Evolutionary conservation across 1,140 invertebrate genomes (phyloP).

Genomic region (Cephus cinctus): DNA sequence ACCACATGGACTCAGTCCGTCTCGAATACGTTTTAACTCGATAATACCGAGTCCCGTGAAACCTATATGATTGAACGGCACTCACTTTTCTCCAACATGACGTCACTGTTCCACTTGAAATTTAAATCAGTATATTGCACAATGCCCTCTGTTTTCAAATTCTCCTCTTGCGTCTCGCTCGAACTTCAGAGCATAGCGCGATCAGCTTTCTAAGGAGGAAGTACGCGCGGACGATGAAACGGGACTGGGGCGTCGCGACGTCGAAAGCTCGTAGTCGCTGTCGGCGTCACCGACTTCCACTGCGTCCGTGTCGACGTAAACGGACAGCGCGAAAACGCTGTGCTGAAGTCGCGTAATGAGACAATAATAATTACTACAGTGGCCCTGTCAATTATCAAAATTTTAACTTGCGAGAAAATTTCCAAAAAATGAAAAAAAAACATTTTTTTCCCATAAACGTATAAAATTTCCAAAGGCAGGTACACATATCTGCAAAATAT

Average conservation of each 20-base stretch:
- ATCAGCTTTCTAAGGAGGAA: slow-evolving; percentile 24
- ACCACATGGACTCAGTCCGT: not conserved
- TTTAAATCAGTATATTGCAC: too few relatives aligned
- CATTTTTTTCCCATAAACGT: too few relatives aligned
- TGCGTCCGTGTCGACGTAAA: slow-evolving; percentile 35
- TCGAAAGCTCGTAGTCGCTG: slow-evolving; percentile 25
- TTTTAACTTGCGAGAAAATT: not conserved
- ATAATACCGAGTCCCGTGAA: slow-evolving; percentile 8
- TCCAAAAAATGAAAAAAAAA: too few relatives aligned
- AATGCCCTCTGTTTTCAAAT: not conserved
- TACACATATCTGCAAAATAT: too few relatives aligned
- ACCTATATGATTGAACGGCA: slow-evolving; percentile 21
- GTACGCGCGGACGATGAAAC: slow-evolving; percentile 41
- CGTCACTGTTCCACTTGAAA: slow-evolving; percentile 27
- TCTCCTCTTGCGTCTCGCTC: not conserved
- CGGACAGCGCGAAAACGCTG: slow-evolving; percentile 20
- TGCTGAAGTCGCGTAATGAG: too few relatives aligned
- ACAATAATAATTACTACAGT: too few relatives aligned
- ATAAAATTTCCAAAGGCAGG: too few relatives aligned
- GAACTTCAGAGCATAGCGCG: slow-evolving; percentile 8
- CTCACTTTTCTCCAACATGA: slow-evolving; percentile 54
- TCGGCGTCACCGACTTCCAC: slow-evolving; percentile 29
- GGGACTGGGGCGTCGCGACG: slow-evolving; percentile 50
- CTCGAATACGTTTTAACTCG: too few relatives aligned
- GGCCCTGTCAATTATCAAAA: not conserved